Conservation (phyloP, 2,888 invertebrate species). For the Archaeoteleia sp. region DNA sequence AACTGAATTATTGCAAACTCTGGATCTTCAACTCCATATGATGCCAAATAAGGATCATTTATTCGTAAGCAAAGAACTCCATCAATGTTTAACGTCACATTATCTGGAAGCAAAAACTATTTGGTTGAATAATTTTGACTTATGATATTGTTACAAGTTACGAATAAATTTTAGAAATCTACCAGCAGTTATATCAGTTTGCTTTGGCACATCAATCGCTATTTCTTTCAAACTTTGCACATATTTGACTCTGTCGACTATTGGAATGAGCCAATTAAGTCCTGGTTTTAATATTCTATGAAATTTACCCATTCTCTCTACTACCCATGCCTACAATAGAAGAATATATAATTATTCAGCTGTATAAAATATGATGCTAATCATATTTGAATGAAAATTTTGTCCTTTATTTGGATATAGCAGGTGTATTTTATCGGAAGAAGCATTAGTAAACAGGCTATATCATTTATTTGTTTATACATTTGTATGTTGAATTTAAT, state of each 20-base stretch:
- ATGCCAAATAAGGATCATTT: constrained; percentile 93
- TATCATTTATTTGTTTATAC: no score
- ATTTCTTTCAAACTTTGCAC: constrained; percentile 99
- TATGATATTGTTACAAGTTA: background rate
- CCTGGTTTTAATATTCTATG: constrained; percentile 95
- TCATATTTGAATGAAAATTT: constrained; percentile 10
- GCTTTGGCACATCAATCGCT: constrained; percentile 98
- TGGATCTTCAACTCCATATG: constrained; percentile 99
- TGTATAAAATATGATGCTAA: constrained; percentile 5
- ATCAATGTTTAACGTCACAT: constrained; percentile 97
- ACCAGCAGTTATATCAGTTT: constrained; percentile 96
- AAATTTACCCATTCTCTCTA: constrained; percentile 99
- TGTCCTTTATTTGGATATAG: no score
- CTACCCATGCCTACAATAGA: constrained; percentile 90
- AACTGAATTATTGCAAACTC: constrained; percentile 99
- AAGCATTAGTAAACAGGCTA: no score
- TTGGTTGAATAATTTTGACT: constrained; percentile 1
- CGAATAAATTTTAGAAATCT: constrained; percentile 24
- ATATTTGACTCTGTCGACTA: constrained; percentile 95
- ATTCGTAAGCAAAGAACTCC: constrained; percentile 97
- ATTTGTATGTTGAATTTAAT: no score
- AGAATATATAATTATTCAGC: constrained; percentile 20
- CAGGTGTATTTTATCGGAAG: no score
- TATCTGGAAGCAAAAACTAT: constrained; percentile 80
- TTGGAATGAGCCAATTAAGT: constrained; percentile 91